Evolutionary conservation across 2,113 vertebrate genomes (phyloP).

Genomic region (human (Homo sapiens)): DNA sequence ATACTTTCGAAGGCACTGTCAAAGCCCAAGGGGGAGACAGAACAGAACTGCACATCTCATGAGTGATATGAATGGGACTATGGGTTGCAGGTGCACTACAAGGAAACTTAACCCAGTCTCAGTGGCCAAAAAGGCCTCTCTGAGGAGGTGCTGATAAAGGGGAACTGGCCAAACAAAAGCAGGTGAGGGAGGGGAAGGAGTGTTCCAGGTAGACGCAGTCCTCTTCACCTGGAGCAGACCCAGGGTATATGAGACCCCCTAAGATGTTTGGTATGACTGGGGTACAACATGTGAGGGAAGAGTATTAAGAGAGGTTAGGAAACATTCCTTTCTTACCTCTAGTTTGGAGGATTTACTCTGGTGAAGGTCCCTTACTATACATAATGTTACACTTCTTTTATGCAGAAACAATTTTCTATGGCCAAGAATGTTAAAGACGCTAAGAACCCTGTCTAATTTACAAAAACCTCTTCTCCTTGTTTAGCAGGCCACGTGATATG

Average conservation of each 20-base stretch:
- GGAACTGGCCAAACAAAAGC: neutral
- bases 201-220: neutral
- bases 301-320: neutral
- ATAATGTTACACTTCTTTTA: neutral
- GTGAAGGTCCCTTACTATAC: neutral
- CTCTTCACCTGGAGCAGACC: neutral
- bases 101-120: neutral
- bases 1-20: neutral
- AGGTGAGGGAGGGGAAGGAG: neutral
- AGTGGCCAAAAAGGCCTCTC: neutral
- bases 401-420: neutral
- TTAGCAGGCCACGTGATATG: neutral
- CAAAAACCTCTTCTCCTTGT: neutral
- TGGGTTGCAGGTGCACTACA: neutral
- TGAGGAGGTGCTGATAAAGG: neutral
- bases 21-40: neutral
- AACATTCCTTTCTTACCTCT: neutral
- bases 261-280: neutral
- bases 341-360: neutral
- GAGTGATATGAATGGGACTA: neutral
- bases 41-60: neutral
- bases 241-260: neutral
- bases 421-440: neutral
- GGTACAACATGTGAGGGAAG: neutral
- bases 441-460: conserved; percentile 2